These are phyloP conservation scores for Pavo muticus DNA, from an alignment of 2,113 vertebrate species.

Conservation along the genomic window DNA sequence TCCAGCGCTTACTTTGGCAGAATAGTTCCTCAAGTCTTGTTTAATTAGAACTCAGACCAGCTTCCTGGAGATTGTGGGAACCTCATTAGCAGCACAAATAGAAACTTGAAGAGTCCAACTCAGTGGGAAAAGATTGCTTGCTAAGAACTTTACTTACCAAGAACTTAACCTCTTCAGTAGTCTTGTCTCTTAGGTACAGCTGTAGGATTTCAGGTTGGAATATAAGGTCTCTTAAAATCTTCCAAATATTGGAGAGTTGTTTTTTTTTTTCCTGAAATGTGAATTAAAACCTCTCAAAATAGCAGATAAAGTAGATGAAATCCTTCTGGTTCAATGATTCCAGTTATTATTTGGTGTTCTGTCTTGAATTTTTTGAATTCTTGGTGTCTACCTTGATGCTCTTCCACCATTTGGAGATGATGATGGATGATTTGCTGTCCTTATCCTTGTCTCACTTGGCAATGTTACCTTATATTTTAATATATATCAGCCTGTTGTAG, in stretches of 20 bases:
- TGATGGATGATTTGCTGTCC: neutral
- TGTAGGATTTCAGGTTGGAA: slow-evolving; percentile 25
- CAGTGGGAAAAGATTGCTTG: slow-evolving; percentile 65
- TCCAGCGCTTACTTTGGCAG: slow-evolving; percentile 63
- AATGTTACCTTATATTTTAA: neutral
- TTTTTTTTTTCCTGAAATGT: neutral
- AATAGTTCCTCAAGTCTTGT: slow-evolving; percentile 37
- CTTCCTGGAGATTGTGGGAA: slow-evolving; percentile 70
- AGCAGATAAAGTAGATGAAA: neutral
- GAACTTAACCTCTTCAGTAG: slow-evolving; percentile 59
- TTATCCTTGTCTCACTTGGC: neutral
- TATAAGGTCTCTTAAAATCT: neutral
- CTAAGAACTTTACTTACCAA: slow-evolving; percentile 66
- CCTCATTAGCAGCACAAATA: slow-evolving; percentile 66
- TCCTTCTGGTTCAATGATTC: neutral
- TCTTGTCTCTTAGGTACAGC: slow-evolving; percentile 6
- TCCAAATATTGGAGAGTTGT: neutral
- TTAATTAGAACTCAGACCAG: slow-evolving; percentile 68
- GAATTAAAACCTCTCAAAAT: neutral
- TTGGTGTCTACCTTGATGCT: neutral
- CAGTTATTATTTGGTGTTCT: neutral
- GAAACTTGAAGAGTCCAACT: slow-evolving; percentile 64
- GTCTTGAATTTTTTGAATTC: neutral
- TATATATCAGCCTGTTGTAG: neutral
- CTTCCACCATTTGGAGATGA: neutral